A percentile compares a stretch with the other conserved stretches of the same genome.
Conservation (phyloP, 1,140 invertebrate species). For the Drosophila bifasciata region DNA sequence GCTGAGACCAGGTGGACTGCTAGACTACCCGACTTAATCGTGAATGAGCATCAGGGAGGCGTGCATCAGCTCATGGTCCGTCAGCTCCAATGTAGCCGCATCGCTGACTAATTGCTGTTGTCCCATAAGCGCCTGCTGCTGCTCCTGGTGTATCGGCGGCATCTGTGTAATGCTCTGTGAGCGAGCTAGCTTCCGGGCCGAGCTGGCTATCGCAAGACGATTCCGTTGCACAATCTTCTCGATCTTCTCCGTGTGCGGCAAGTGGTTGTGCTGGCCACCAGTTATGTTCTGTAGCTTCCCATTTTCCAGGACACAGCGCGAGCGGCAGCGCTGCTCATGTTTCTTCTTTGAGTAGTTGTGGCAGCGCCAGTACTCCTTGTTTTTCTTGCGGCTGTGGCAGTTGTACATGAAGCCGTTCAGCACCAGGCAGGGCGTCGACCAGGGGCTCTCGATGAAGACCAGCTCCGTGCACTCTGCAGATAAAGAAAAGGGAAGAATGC, state of each 20-base stretch:
- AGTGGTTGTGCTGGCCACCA: slow-evolving; percentile 79
- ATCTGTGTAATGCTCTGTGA: slow-evolving; percentile 39
- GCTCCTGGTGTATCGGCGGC: slow-evolving; percentile 34
- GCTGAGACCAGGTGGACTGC: slow-evolving; percentile 4
- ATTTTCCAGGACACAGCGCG: slow-evolving; percentile 78
- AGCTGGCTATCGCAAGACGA: slow-evolving; percentile 53
- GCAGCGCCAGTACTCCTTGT: slow-evolving; percentile 83
- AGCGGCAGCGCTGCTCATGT: slow-evolving; percentile 76
- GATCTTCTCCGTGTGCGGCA: slow-evolving; percentile 83
- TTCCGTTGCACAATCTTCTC: slow-evolving; percentile 77
- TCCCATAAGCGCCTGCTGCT: slow-evolving; percentile 28
- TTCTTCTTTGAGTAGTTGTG: slow-evolving; percentile 83
- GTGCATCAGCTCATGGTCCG: slow-evolving; percentile 68
- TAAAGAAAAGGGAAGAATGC: slow-evolving; percentile 4
- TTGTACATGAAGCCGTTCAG: slow-evolving; percentile 82
- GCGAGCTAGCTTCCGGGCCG: slow-evolving; percentile 40
- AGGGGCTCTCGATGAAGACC: slow-evolving; percentile 82
- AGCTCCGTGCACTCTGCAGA: slow-evolving; percentile 51
- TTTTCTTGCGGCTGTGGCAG: slow-evolving; percentile 79
- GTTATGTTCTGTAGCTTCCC: slow-evolving; percentile 72
- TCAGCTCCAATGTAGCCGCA: slow-evolving; percentile 50
- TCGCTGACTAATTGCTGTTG: slow-evolving; percentile 32
- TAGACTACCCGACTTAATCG: slow-evolving; percentile 31
- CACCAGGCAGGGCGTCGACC: slow-evolving; percentile 81
- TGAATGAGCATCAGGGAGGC: slow-evolving; percentile 68